phyloP scores from a whole-genome alignment of 2,797 vertebrate genomes.

The Pseudochirops corinnae region DNA sequence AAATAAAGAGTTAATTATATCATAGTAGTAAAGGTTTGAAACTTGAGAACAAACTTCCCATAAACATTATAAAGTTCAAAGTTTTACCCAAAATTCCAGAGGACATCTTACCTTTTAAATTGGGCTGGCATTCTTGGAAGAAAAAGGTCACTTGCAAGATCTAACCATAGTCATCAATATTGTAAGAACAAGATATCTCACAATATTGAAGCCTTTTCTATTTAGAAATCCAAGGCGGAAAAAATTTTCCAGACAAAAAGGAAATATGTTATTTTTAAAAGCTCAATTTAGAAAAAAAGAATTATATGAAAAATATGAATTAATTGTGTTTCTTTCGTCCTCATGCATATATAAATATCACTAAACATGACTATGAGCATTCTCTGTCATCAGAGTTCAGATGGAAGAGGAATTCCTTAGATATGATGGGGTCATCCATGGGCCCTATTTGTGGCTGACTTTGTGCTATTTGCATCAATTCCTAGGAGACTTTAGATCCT shows the following conservation, averaged over 20 bases:
- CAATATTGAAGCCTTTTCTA: not conserved
- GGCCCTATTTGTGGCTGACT: not conserved
- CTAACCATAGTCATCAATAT: not conserved
- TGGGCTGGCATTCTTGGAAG: slow-evolving; percentile 29
- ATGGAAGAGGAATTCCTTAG: not conserved
- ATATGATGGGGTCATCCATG: not conserved
- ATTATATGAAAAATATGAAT: not conserved
- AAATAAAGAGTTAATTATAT: not conserved
- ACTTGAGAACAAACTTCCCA: not conserved
- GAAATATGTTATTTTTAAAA: slow-evolving; percentile 4
- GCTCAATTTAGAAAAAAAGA: not conserved
- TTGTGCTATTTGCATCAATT: not conserved
- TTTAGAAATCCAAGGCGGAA: slow-evolving; percentile 1
- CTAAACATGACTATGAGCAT: not conserved
- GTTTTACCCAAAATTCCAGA: not conserved
- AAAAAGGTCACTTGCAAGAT: slow-evolving; percentile 15
- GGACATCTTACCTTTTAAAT: not conserved
- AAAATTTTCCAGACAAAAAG: slow-evolving; percentile 6
- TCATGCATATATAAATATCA: slow-evolving; percentile 1
- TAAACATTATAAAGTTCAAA: not conserved
- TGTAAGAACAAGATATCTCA: not conserved
- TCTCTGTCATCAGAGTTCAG: not conserved
- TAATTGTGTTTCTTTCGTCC: slow-evolving; percentile 5
- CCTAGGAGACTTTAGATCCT: not conserved
- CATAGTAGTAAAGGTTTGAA: not conserved